Evolutionary conservation across 2,888 invertebrate genomes (phyloP), one percentile per base, ranked within the genome.

Genomic region (Harpalus rubripes): DNA sequence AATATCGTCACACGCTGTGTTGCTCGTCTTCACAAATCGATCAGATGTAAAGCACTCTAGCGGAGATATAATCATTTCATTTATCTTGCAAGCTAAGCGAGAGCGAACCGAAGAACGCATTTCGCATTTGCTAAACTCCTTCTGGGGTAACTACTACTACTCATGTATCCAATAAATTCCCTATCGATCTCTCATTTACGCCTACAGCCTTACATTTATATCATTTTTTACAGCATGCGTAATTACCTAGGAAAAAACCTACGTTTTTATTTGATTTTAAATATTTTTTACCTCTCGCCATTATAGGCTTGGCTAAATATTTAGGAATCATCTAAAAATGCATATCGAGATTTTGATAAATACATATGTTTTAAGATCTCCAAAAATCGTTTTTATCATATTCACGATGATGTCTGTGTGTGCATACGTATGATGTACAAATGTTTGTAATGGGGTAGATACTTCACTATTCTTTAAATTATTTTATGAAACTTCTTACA

Each of bases 31-130:
- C 39, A 12, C 44, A 18, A 74, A 74, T 74, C 72, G 72, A 74
- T 74, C 72, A 74, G 44, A 44, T 74, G 72, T 74, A 74, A 74
- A 74, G 72, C 72, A 74, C 68, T 39, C 32, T 12, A n/a, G 15
- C 32, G 68, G 72, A 44, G 72, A 74, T 74, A 74, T 74, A 74
- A 74, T 74, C 72, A 74, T 74, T 74, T 74, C 44, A 74, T 74
- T 74, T 44, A 74, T 74, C 72, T 74, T 74, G 18, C 44, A 74
- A 44, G 41, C 72, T 44, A 18, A 44, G 41, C 26, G 63, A 32
- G 44, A 44, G 41, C 59, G 59, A 59, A 52, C 26, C 61, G 63
- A 26, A 63, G 16, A 32, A 15, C 68, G 39, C n/a, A 32, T 52
- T 52, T 52, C 72, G 72, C 26, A 74, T 74, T 41, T 44, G 41